Evolutionary conservation across 2,797 vertebrate species (phyloP).

Genomic region (Poecilia velifera): DNA sequence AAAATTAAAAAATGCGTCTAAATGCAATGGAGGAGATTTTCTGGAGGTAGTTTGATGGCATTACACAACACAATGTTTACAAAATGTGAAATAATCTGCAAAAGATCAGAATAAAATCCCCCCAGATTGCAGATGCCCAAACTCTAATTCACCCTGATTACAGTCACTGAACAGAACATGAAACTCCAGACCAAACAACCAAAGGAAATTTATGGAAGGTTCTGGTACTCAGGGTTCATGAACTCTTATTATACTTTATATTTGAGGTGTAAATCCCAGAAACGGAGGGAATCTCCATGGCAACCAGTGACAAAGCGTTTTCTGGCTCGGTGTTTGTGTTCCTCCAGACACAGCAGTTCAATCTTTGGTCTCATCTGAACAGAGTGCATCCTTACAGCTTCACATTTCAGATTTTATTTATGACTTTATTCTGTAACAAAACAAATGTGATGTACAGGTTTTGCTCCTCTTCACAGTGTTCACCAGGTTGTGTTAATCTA

Average conservation of each 20-base stretch:
- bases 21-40: background rate
- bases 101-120: background rate
- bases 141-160: background rate
- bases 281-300: background rate
- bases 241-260: background rate
- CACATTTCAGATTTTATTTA: background rate
- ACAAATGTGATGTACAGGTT: background rate
- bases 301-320: background rate
- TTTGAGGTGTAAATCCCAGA: background rate
- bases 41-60: background rate
- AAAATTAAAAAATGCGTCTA: background rate
- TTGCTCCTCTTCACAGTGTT: background rate
- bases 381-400: too few relatives aligned
- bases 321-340: background rate
- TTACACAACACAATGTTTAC: too few relatives aligned
- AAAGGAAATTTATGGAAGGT: background rate
- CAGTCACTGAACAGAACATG: background rate
- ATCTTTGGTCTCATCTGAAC: background rate
- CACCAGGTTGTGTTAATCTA: background rate
- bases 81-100: background rate
- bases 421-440: too few relatives aligned
- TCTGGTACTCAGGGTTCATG: background rate
- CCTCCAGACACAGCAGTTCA: background rate
- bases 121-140: background rate
- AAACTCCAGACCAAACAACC: background rate